These are phyloP conservation scores for Gobiocypris rarus DNA, from an alignment of 2,113 vertebrate genomes.

Conservation along the genomic window DNA sequence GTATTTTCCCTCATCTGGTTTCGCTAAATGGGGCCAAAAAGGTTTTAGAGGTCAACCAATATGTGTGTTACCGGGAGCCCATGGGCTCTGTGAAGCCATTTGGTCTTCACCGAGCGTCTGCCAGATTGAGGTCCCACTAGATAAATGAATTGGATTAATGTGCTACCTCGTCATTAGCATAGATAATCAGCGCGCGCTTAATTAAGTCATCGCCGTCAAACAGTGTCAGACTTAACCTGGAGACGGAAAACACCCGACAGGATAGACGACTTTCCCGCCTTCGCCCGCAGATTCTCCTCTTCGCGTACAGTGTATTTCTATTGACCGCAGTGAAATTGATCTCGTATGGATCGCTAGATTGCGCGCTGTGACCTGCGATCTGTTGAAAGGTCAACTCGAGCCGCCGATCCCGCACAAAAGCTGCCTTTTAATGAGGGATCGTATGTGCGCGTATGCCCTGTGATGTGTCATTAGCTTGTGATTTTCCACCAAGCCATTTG, in stretches of 20 bases:
- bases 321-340: constrained; percentile 47
- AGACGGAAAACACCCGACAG: constrained; percentile 17
- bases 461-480: constrained; percentile 82
- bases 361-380: constrained; percentile 70
- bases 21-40: constrained; percentile 14
- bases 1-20: background rate
- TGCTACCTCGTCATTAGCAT: constrained; percentile 62
- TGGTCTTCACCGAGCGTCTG: constrained; percentile 20
- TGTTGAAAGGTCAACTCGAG: constrained; percentile 72
- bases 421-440: constrained; percentile 73
- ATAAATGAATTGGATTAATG: constrained; percentile 63
- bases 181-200: constrained; percentile 62
- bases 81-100: constrained; percentile 39
- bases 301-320: constrained; percentile 21
- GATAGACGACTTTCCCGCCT: constrained; percentile 17
- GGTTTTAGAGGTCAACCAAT: constrained; percentile 2
- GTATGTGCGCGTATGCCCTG: constrained; percentile 69
- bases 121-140: constrained; percentile 44
- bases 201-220: constrained; percentile 61
- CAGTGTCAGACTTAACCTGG: constrained; percentile 32
- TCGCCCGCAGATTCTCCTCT: background rate
- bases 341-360: constrained; percentile 55
- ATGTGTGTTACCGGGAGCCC: constrained; percentile 34
- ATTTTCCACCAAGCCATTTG: constrained; percentile 82
- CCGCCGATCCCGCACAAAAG: constrained; percentile 73